A percentile compares a stretch with the other conserved stretches of the same genome.
Conservation (phyloP, 1,140 invertebrate genomes). For the Drosophila insularis region DNA sequence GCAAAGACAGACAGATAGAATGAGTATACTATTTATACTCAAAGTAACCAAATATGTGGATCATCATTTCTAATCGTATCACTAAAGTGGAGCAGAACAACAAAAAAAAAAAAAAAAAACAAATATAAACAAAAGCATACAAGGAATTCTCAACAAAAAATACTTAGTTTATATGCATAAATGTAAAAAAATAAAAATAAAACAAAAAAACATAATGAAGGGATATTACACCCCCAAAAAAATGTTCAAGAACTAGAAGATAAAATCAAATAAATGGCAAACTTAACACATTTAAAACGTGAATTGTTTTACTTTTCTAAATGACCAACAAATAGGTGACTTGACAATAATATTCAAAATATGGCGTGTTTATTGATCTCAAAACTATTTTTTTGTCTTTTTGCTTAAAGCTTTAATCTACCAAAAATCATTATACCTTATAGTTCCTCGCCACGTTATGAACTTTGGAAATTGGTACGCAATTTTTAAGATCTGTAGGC, state of each 20-base stretch:
- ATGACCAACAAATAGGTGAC: background rate
- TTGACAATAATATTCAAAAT: too few species aligned
- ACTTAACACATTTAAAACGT: conserved; percentile 47
- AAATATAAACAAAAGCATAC: conserved; percentile 37
- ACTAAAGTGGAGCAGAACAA: conserved; percentile 27
- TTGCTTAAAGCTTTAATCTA: too few species aligned
- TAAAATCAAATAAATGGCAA: conserved; percentile 74
- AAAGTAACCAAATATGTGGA: conserved; percentile 39
- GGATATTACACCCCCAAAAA: conserved; percentile 29
- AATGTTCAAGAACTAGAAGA: conserved; percentile 71
- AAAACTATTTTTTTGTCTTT: too few species aligned
- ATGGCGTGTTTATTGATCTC: too few species aligned
- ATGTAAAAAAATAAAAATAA: conserved; percentile 36
- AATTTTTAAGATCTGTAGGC: too few species aligned
- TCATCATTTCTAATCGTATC: conserved; percentile 56
- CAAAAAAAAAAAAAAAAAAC: conserved; percentile 40
- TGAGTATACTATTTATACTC: conserved; percentile 9
- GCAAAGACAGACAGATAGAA: background rate
- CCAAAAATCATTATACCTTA: too few species aligned
- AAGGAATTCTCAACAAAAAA: conserved; percentile 55
- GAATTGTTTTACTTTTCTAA: background rate
- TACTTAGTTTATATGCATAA: conserved; percentile 34
- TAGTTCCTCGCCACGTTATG: too few species aligned
- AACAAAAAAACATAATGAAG: background rate
- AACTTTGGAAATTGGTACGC: too few species aligned